phyloP scores from a whole-genome alignment of 2,888 invertebrate genomes.

The Leptarthrus brevirostris region DNA sequence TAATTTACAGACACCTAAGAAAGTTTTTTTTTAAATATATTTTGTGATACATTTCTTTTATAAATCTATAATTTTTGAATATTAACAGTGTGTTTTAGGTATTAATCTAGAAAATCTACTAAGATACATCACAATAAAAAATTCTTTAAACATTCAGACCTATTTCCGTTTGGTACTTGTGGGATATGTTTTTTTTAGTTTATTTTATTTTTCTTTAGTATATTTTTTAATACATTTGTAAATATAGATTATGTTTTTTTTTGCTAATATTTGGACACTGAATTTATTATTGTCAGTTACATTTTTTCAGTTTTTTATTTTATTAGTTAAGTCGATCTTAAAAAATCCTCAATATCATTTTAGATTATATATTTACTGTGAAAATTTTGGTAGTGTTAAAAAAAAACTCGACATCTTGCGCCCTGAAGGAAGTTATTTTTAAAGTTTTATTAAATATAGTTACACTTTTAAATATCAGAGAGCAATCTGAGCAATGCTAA shows the following conservation, averaged over 20 bases:
- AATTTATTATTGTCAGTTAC: constrained; percentile 25
- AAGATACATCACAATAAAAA: constrained; percentile 34
- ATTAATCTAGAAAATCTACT: background rate
- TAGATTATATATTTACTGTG: background rate
- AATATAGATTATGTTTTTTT: background rate
- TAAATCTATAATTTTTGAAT: background rate
- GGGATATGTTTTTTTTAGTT: constrained; percentile 25
- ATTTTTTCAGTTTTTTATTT: background rate
- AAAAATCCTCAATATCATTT: background rate
- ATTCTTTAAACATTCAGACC: constrained; percentile 5
- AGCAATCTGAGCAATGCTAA: too few relatives aligned
- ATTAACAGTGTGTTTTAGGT: background rate
- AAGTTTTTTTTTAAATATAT: background rate
- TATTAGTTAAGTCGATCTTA: background rate
- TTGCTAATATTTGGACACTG: constrained; percentile 7
- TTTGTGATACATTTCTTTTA: background rate
- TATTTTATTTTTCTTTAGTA: background rate
- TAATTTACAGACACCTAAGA: background rate
- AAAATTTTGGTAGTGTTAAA: background rate
- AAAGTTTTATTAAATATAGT: too few relatives aligned
- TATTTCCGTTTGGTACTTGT: constrained; percentile 25
- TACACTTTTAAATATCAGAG: too few relatives aligned
- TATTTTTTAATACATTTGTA: background rate
- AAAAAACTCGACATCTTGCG: background rate
- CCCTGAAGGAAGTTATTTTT: too few relatives aligned